Conservation (phyloP, 92 coral and sea anemone genomes). For the Phymanthus crucifer region DNA sequence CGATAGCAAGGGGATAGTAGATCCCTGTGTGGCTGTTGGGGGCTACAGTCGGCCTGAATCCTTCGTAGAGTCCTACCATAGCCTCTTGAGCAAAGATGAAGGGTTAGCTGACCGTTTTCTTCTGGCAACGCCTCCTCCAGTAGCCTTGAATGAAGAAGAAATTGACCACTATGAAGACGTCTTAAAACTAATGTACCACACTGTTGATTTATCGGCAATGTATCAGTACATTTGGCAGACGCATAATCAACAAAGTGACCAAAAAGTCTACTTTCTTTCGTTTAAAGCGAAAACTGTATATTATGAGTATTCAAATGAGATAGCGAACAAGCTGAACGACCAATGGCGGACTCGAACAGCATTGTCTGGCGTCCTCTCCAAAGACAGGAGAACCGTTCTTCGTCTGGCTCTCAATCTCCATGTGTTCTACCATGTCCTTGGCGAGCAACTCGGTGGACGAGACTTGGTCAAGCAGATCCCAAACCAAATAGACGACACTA, state of each 20-base stretch:
- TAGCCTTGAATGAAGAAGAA: slow-evolving; percentile 26
- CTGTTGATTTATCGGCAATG: background rate
- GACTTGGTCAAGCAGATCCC: background rate
- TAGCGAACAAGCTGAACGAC: slow-evolving; percentile 19
- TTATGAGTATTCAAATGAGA: slow-evolving; percentile 3
- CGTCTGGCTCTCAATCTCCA: slow-evolving; percentile 23
- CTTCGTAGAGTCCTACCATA: slow-evolving; percentile 21
- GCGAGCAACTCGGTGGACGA: background rate
- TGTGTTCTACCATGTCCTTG: slow-evolving; percentile 9
- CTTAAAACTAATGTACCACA: background rate
- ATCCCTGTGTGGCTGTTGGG: slow-evolving; percentile 15
- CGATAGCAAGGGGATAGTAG: slow-evolving; percentile 17
- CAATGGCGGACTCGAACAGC: slow-evolving; percentile 14
- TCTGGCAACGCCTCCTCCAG: slow-evolving; percentile 8
- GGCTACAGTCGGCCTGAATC: slow-evolving; percentile 45
- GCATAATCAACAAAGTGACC: background rate
- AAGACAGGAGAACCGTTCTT: slow-evolving; percentile 13
- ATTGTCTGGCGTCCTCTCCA: slow-evolving; percentile 12
- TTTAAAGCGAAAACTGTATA: background rate
- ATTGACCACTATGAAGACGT: slow-evolving; percentile 24
- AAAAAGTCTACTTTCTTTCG: background rate
- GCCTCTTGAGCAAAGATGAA: slow-evolving; percentile 18
- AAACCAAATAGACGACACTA: background rate
- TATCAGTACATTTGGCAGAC: background rate
- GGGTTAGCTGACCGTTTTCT: slow-evolving; percentile 39